Base-by-base conservation (phyloP, 2,797 vertebrate genomes). In the Arnoldichthys spilopterus region DNA sequence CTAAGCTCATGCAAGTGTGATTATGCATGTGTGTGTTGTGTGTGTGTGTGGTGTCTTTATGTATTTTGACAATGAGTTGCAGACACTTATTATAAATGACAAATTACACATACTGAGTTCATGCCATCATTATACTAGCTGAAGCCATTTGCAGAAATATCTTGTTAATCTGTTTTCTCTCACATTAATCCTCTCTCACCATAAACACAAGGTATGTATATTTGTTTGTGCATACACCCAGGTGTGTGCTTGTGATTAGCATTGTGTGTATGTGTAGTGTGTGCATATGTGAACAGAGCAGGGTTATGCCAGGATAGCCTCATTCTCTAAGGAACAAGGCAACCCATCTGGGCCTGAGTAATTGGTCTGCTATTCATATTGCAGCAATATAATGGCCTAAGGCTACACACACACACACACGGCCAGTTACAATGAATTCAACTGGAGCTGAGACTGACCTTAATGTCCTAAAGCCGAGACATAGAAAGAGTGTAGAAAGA, bases 291-390 rank as follows among this genome's bases (percentile, higher is more conserved):
- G 51, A 59, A 24, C 13, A 66, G 51, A 71, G 34, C 71, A 74
- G 53, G 71, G 72, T 54, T 64, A 70, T 47, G 71, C 63, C 61
- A 73, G 86, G 86, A 86, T 82, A 86, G 88, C 83, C 58, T 72
- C 26, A 75, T 88, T 89, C 90, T 92, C 88, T 47, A 72, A 90
- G 90, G 90, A 91, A 86, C 79, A 86, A 82, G 78, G 86, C 80
- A 84, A 90, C 91, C 90, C 93, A 93, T 91, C 89, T 91, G 91
- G 91, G 92, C 89, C 89, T 89, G 82, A 92, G 89, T 91, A 92
- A 92, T 91, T 93, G 92, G 91, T 88, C 91, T 87, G 86, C 91
- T 93, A 90, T 94, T 94, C 92, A 91, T 92, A 93, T 92, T 85
- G 91, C 91, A 90, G 91, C 88, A 88, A 86, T 89, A 88, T 89